Conservation (phyloP, 1,140 invertebrate genomes). For the Aphis gossypii region DNA sequence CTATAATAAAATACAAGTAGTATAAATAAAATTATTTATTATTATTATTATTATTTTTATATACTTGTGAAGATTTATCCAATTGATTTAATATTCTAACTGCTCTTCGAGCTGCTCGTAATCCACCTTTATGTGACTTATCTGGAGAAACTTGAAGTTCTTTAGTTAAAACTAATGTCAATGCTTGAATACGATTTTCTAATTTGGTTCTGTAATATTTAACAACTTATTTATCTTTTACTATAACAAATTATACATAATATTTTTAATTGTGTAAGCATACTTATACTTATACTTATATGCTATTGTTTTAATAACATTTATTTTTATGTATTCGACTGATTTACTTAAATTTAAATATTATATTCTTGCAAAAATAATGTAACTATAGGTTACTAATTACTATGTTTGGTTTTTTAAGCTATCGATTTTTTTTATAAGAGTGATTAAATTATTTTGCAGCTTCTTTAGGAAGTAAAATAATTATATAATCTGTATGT, state of each 20-base stretch:
- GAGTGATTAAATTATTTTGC: not conserved
- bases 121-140: constrained; percentile 90
- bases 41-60: not conserved
- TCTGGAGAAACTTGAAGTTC: constrained; percentile 88
- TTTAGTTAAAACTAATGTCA: constrained; percentile 86
- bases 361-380: too few relatives aligned
- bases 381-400: not conserved
- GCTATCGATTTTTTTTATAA: not conserved
- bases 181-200: constrained; percentile 76
- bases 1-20: constrained; percentile 63
- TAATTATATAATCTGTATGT: too few relatives aligned
- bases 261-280: not conserved
- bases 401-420: not conserved
- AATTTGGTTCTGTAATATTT: constrained; percentile 67
- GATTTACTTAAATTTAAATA: too few relatives aligned
- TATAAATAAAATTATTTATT: not conserved
- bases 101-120: constrained; percentile 83
- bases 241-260: not conserved
- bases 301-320: not conserved
- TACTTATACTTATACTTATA: not conserved
- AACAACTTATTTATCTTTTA: not conserved
- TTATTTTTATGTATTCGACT: not conserved
- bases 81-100: constrained; percentile 87
- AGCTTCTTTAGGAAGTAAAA: too few relatives aligned
- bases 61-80: constrained; percentile 75